These are phyloP conservation scores for Drosophila sturtevanti DNA, from an alignment of 1,140 invertebrate species.

Conservation along the genomic window DNA sequence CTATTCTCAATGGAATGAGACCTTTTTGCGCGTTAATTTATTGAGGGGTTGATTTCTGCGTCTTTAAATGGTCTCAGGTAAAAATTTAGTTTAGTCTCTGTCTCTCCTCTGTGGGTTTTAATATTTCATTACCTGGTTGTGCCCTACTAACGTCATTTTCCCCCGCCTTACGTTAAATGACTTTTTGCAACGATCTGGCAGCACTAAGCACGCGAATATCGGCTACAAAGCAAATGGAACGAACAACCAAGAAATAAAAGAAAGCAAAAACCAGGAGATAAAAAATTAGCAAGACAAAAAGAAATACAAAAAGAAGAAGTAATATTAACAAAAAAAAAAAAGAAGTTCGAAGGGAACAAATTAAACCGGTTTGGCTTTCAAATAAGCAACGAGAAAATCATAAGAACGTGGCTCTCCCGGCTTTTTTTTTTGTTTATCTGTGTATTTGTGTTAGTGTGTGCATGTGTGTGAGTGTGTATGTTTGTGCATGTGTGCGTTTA, in stretches of 20 bases:
- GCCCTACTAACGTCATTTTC: slow-evolving; percentile 12
- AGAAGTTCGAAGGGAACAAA: no score
- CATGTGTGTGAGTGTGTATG: slow-evolving; percentile 27
- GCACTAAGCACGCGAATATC: slow-evolving; percentile 56
- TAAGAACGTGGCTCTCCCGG: slow-evolving; percentile 61
- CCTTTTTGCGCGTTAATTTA: slow-evolving; percentile 71
- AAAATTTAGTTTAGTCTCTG: slow-evolving; percentile 14
- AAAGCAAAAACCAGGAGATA: slow-evolving; percentile 19
- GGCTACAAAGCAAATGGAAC: slow-evolving; percentile 50
- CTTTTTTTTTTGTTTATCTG: slow-evolving; percentile 50
- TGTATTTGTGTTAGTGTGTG: slow-evolving; percentile 25
- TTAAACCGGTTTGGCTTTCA: slow-evolving; percentile 55
- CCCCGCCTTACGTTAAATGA: slow-evolving; percentile 2
- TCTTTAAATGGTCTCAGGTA: slow-evolving; percentile 59
- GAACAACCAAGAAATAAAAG: slow-evolving; percentile 26
- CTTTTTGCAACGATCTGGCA: slow-evolving; percentile 45
- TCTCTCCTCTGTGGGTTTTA: background rate
- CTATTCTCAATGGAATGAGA: slow-evolving; percentile 4
- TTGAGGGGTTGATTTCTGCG: slow-evolving; percentile 64
- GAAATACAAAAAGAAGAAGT: slow-evolving; percentile 15
- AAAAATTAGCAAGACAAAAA: slow-evolving; percentile 18
- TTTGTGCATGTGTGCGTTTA: slow-evolving; percentile 30
- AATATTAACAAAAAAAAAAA: slow-evolving; percentile 8
- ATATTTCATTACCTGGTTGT: slow-evolving; percentile 50
- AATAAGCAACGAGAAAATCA: slow-evolving; percentile 31